Evolutionary conservation across 2,113 vertebrate species (phyloP).

Genomic region (Balaeniceps rex): DNA sequence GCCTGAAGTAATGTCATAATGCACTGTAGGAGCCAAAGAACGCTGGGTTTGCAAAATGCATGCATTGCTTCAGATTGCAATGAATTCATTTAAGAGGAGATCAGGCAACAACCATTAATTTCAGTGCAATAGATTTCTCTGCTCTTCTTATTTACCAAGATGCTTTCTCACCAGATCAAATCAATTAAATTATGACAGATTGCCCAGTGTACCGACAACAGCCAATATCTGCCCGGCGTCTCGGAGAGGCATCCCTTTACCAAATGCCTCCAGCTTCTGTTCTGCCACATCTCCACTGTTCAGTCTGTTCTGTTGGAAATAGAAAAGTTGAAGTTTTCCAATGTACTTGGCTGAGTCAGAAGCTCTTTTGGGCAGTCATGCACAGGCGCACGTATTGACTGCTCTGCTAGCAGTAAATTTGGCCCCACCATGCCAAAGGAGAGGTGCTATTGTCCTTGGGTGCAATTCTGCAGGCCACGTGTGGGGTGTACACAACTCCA

Average conservation of each 20-base stretch:
- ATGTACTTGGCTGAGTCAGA: not conserved
- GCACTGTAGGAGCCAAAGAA: not conserved
- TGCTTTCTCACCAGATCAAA: slow-evolving; percentile 6
- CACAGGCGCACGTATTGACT: not conserved
- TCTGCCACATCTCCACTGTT: not conserved
- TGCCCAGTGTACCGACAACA: not conserved
- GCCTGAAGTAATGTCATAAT: slow-evolving; percentile 32
- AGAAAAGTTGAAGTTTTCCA: not conserved
- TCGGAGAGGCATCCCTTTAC: not conserved
- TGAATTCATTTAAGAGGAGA: slow-evolving; percentile 11
- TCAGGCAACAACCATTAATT: slow-evolving; percentile 31
- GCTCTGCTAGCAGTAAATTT: not conserved
- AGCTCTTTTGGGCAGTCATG: not conserved
- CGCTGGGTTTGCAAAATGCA: slow-evolving; percentile 33
- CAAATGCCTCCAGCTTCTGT: not conserved
- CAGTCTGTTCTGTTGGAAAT: not conserved
- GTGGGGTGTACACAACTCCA: not conserved
- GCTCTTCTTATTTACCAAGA: not conserved
- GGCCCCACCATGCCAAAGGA: not conserved
- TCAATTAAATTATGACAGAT: not conserved
- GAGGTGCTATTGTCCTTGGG: not conserved
- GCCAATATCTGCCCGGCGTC: not conserved
- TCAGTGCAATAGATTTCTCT: not conserved
- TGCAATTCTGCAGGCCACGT: not conserved
- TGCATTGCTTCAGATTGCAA: slow-evolving; percentile 2